phyloP scores from a whole-genome alignment of 1,140 invertebrate species.

The Zaprionus lachaisei region DNA sequence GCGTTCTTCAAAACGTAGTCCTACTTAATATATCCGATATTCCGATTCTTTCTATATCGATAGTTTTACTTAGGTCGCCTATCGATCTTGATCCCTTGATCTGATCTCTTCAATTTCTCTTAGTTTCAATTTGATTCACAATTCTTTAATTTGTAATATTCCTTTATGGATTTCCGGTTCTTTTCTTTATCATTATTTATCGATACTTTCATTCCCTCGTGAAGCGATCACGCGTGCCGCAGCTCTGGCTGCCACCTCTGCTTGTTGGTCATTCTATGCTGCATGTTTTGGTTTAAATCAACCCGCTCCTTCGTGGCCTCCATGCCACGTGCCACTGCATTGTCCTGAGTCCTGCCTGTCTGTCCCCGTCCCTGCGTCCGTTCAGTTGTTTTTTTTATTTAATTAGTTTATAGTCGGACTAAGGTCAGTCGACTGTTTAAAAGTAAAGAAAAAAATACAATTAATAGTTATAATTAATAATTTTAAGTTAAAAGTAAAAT shows the following conservation, averaged over 20 bases:
- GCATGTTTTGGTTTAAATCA: conserved; percentile 51
- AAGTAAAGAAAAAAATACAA: no score
- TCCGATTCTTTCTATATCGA: not conserved
- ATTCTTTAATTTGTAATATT: not conserved
- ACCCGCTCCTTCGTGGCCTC: conserved; percentile 43
- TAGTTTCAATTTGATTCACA: not conserved
- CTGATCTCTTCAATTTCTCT: no score
- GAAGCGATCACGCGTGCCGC: conserved; percentile 4
- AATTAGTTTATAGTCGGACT: no score
- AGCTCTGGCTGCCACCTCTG: conserved; percentile 31
- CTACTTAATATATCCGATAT: not conserved
- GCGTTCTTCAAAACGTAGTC: not conserved
- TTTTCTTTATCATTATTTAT: not conserved
- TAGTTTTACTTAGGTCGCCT: not conserved
- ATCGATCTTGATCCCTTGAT: not conserved
- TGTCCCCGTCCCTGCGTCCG: conserved; percentile 24
- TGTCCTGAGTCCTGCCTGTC: conserved; percentile 37
- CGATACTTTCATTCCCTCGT: not conserved
- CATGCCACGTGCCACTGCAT: conserved; percentile 33
- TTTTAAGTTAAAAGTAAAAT: no score
- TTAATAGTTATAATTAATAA: no score
- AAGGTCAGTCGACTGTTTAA: no score
- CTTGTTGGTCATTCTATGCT: conserved; percentile 31
- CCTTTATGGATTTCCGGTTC: not conserved
- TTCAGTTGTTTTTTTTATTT: conserved; percentile 44